phyloP scores from a whole-genome alignment of 1,140 invertebrate genomes.

The Cepaea nemoralis region DNA sequence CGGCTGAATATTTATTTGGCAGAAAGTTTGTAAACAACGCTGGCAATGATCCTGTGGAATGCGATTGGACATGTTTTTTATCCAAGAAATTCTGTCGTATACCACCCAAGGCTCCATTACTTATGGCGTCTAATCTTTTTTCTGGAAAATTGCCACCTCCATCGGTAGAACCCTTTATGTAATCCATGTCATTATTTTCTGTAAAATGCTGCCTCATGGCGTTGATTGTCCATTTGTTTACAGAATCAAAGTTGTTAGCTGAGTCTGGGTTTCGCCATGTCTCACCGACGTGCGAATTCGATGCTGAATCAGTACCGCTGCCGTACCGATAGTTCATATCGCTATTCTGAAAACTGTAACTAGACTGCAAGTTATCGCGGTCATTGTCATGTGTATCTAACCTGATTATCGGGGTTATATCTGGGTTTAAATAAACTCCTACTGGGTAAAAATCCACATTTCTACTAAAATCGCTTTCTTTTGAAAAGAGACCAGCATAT shows the following conservation, averaged over 20 bases:
- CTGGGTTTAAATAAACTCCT: too few species aligned
- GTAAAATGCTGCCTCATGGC: background rate
- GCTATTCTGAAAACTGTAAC: too few species aligned
- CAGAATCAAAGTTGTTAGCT: background rate
- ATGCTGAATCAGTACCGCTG: background rate
- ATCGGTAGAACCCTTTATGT: background rate
- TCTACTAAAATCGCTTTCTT: too few species aligned
- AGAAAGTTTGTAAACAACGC: constrained; percentile 7
- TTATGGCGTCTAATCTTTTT: background rate
- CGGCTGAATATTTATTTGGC: background rate
- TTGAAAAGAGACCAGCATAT: too few species aligned
- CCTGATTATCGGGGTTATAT: background rate
- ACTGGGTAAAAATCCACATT: too few species aligned
- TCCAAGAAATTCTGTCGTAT: constrained; percentile 6
- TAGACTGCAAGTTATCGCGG: background rate
- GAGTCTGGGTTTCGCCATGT: background rate
- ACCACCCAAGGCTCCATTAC: background rate
- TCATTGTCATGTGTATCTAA: background rate
- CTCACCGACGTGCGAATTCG: background rate
- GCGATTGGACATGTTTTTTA: background rate
- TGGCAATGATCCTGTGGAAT: background rate
- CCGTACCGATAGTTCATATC: too few species aligned
- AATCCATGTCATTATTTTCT: background rate
- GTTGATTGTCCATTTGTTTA: background rate
- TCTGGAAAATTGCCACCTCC: background rate